Conservation (phyloP, 1,140 invertebrate genomes). For the Brachionus paranguensis region DNA sequence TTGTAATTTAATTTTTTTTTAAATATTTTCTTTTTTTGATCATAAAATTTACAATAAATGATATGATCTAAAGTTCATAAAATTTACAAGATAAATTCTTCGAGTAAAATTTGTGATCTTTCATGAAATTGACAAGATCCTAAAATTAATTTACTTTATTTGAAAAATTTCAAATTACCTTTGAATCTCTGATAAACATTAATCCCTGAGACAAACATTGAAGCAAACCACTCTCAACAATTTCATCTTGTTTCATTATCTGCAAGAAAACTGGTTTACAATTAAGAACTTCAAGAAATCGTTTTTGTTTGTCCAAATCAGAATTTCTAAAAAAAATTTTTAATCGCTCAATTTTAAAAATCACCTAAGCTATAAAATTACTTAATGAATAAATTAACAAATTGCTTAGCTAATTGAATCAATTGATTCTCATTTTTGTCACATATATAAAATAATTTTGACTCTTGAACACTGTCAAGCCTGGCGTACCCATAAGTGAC, state of each 20-base stretch:
- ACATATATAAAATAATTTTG: neutral
- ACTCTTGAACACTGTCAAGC: neutral
- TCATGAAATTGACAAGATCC: too few relatives aligned
- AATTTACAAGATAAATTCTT: too few relatives aligned
- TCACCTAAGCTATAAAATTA: neutral
- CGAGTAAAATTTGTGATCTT: too few relatives aligned
- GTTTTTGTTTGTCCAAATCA: neutral
- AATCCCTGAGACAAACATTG: neutral
- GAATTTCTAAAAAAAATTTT: neutral
- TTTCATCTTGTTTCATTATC: neutral
- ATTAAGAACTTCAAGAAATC: neutral
- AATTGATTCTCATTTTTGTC: neutral
- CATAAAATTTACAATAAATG: too few relatives aligned
- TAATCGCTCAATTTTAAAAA: neutral
- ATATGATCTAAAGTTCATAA: too few relatives aligned
- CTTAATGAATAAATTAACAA: conserved; percentile 13
- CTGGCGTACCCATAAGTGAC: neutral
- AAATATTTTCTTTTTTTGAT: too few relatives aligned
- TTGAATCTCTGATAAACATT: neutral
- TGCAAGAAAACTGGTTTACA: neutral
- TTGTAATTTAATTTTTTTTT: too few relatives aligned
- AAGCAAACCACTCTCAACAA: neutral
- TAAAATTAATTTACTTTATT: too few relatives aligned
- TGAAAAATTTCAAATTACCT: neutral
- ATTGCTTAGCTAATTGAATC: neutral